These are phyloP conservation scores for Hippocampus kuda DNA, from an alignment of 2,797 vertebrate genomes.

Conservation along the genomic window DNA sequence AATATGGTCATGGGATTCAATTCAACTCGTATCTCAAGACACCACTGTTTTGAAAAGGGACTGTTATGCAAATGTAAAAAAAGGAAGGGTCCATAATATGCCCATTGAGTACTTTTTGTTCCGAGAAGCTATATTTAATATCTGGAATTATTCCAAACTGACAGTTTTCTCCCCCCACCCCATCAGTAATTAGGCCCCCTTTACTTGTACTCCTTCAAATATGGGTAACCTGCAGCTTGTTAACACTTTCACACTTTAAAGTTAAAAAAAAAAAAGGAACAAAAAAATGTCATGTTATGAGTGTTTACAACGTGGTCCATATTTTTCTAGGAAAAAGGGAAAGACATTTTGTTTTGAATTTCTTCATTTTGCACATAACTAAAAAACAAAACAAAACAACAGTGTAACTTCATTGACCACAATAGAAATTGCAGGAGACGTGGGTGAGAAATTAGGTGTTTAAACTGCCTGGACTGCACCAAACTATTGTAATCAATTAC, in stretches of 20 bases:
- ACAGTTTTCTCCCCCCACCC: neutral
- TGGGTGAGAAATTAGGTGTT: neutral
- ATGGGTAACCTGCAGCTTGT: slow-evolving; percentile 17
- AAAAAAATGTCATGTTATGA: slow-evolving; percentile 38
- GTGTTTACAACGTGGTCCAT: slow-evolving; percentile 45
- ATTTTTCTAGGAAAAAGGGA: slow-evolving; percentile 49
- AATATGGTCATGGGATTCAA: too few relatives aligned
- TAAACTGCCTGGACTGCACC: neutral
- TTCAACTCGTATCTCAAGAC: too few relatives aligned
- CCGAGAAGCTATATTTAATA: slow-evolving; percentile 19
- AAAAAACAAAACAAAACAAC: slow-evolving; percentile 32
- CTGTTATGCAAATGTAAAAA: neutral
- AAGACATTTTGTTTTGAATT: slow-evolving; percentile 20
- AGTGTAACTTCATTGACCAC: slow-evolving; percentile 10
- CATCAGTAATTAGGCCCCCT: neutral
- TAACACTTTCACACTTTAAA: slow-evolving; percentile 44
- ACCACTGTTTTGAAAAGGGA: too few relatives aligned
- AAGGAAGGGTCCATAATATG: slow-evolving; percentile 3
- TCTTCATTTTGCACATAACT: slow-evolving; percentile 49
- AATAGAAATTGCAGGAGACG: neutral
- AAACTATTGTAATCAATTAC: neutral
- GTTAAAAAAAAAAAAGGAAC: slow-evolving; percentile 21
- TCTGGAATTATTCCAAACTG: neutral
- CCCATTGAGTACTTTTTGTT: neutral
- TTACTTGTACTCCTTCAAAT: slow-evolving; percentile 30